Base-by-base conservation (phyloP, 2,888 invertebrate genomes). In the Apamea monoglypha region DNA sequence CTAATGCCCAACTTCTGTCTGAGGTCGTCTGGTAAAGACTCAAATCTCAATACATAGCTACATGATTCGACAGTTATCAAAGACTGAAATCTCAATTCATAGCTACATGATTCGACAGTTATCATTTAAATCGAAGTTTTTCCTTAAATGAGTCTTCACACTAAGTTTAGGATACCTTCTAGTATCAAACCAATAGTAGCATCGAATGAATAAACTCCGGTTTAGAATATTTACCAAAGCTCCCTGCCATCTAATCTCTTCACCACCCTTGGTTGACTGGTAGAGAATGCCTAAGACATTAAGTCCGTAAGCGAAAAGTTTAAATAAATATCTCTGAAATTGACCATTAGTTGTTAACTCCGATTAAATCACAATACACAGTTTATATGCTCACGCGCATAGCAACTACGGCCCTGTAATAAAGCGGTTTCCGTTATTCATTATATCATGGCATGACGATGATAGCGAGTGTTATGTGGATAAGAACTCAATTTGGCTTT, bases 331-430 rank as follows among this genome's bases (percentile, higher is more conserved):
- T 40, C 6, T 32, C 32, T 8, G n/a, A 53, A 79, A 63, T 40
- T 14, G 12, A 2, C 4, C 14, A n/a, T 56, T 44, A 56, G 0
- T 32, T 12, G 59, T 29, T 50, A 76, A 67, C 59, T 44, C 21
- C 66, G 40, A 82, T 61, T 67, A 44, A n/a, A 66, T 56, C 40
- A 61, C 36, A 67, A 50, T 59, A 63, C 50, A 67, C 8, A 66
- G n/a, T 47, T 14, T 21, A 53, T 76, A 59, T 82, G 83, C 78
- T 29, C 80, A 32, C 29, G 84, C 66, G 84, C 81, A 72, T 72
- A 67, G 72, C 47, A 83, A 82, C 83, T 0, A 18, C 32, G 32
- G 21, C 2, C 29, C 36, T 70, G 69, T 59, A 50, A 59, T 69
- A 44, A 64, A 40, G 29, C 16, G 8, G 80, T 66, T 80, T 64